Percentiles rank a stretch among this genome's conserved stretches.
phyloP scores from a whole-genome alignment of 2,113 vertebrate genomes.

The Cariama cristata region DNA sequence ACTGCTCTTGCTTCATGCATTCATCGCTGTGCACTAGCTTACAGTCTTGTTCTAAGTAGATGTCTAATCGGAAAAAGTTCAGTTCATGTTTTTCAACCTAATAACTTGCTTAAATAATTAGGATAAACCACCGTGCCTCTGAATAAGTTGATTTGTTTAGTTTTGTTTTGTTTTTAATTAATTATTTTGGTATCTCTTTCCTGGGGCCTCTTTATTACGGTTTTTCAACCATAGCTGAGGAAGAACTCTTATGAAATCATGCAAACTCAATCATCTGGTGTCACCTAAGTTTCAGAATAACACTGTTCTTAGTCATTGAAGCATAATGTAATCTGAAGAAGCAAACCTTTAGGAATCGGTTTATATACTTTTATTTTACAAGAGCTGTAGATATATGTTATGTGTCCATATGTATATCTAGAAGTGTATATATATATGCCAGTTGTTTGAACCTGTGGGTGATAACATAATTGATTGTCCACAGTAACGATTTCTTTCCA shows the following conservation, averaged over 20 bases:
- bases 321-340: not conserved
- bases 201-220: not conserved
- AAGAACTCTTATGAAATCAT: not conserved
- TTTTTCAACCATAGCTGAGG: not conserved
- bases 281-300: not conserved
- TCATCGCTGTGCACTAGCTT: not conserved
- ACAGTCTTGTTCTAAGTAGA: not conserved
- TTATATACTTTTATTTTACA: not conserved
- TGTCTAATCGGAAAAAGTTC: not conserved
- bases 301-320: not conserved
- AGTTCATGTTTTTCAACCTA: not conserved
- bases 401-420: not conserved
- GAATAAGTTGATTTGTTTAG: not conserved
- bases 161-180: not conserved
- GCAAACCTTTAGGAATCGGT: not conserved
- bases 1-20: not conserved
- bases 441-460: not conserved
- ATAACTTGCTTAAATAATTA: not conserved
- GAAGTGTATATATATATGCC: rapidly evolving
- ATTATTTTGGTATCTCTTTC: not conserved
- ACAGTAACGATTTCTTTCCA: not conserved
- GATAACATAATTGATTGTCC: not conserved
- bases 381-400: not conserved
- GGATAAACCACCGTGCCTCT: not conserved
- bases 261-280: not conserved